A percentile compares a stretch with the other conserved stretches of the same genome.
Evolutionary conservation across 2,888 invertebrate genomes (phyloP).

Genomic region (Eremobia ochroleuca): DNA sequence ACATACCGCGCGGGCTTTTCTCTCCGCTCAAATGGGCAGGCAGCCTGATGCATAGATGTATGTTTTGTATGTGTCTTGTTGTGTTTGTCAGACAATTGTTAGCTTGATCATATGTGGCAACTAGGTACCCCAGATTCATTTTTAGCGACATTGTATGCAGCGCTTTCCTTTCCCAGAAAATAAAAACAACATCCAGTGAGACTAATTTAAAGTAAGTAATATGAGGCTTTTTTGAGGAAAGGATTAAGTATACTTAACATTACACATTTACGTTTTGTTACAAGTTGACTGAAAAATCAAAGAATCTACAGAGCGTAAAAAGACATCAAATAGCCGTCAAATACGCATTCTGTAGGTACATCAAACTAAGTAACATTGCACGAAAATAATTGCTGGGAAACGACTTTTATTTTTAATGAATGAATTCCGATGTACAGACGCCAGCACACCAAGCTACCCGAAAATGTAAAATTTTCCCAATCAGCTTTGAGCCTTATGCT

Average conservation of each 20-base stretch:
- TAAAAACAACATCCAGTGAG: not conserved
- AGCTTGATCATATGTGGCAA: not conserved
- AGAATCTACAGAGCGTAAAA: not conserved
- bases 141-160: not conserved
- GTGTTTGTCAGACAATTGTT: constrained; percentile 41
- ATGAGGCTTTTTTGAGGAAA: constrained; percentile 4
- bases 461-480: no score
- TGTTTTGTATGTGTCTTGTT: constrained; percentile 47
- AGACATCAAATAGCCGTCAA: no score
- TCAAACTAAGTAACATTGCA: no score
- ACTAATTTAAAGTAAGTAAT: not conserved
- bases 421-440: no score
- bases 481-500: no score
- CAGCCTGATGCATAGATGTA: constrained; percentile 23
- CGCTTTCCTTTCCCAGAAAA: not conserved
- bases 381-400: no score
- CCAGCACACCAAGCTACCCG: no score
- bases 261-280: constrained; percentile 8
- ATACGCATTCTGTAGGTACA: no score
- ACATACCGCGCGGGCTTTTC: not conserved
- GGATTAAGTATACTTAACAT: not conserved
- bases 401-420: no score
- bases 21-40: not conserved
- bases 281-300: constrained; percentile 8
- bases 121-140: not conserved